These are phyloP conservation scores for Coremacera marginata DNA, from an alignment of 2,888 invertebrate species.

Conservation along the genomic window DNA sequence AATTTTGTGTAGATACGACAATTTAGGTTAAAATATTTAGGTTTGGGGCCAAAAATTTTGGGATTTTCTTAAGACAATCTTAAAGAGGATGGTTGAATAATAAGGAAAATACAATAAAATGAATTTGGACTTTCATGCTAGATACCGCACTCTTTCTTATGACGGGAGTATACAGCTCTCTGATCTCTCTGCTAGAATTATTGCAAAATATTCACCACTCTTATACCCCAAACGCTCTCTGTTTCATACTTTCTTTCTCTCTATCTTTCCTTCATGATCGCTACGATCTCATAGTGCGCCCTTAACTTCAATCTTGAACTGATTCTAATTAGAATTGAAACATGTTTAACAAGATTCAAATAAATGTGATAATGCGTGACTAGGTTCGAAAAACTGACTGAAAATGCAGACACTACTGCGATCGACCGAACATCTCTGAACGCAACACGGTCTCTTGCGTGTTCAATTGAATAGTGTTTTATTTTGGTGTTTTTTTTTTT, in stretches of 20 bases:
- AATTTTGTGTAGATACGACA: too few species aligned
- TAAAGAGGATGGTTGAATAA: too few species aligned
- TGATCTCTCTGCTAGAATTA: background rate
- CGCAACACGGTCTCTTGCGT: background rate
- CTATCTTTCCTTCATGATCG: background rate
- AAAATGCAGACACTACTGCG: slow-evolving; percentile 30
- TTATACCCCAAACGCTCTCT: background rate
- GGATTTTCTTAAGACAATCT: too few species aligned
- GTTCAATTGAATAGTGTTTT: slow-evolving; percentile 17
- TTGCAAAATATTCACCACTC: background rate
- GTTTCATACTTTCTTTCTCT: background rate
- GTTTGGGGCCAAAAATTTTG: too few species aligned
- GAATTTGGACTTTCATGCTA: too few species aligned
- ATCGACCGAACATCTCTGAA: background rate
- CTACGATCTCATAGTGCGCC: background rate
- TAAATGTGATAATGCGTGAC: slow-evolving; percentile 48
- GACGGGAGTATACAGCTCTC: too few species aligned
- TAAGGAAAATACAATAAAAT: too few species aligned
- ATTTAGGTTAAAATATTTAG: too few species aligned
- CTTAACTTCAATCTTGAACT: slow-evolving; percentile 17
- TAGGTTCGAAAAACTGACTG: slow-evolving; percentile 41
- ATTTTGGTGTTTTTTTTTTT: background rate
- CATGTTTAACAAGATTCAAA: slow-evolving; percentile 53
- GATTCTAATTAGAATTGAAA: slow-evolving; percentile 53
- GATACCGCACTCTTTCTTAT: too few species aligned